phyloP scores from a whole-genome alignment of 2,888 invertebrate species.

The Euplexia lucipara region DNA sequence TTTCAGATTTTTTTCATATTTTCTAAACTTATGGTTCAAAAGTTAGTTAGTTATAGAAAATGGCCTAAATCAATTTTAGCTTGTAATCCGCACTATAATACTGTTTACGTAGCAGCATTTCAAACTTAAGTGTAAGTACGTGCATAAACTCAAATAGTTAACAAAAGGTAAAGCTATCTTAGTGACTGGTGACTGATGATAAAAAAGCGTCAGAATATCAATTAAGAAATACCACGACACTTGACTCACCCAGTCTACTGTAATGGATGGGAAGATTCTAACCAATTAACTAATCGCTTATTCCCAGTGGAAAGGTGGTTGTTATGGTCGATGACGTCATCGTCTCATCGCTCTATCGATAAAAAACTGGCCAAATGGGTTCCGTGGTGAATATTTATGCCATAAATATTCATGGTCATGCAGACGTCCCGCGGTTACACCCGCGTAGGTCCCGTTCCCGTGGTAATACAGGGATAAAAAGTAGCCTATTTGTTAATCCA shows the following conservation, averaged over 20 bases:
- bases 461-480: too few relatives aligned
- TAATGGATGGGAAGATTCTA: slow-evolving; percentile 81
- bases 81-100: not conserved
- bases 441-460: too few relatives aligned
- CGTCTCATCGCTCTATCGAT: slow-evolving; percentile 59
- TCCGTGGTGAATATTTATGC: too few relatives aligned
- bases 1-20: too few relatives aligned
- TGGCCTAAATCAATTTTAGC: too few relatives aligned
- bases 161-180: slow-evolving; percentile 57
- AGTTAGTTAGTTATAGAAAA: too few relatives aligned
- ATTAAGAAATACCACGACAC: slow-evolving; percentile 84
- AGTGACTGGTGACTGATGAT: slow-evolving; percentile 75
- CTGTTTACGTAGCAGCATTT: slow-evolving; percentile 1
- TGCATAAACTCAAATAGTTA: slow-evolving; percentile 19
- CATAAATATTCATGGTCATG: too few relatives aligned
- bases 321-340: slow-evolving; percentile 67
- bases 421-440: too few relatives aligned
- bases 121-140: not conserved
- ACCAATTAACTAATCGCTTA: slow-evolving; percentile 81
- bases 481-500: too few relatives aligned
- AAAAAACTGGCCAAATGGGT: slow-evolving; percentile 2
- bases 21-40: too few relatives aligned
- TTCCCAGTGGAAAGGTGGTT: slow-evolving; percentile 68
- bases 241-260: slow-evolving; percentile 76
- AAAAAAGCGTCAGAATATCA: slow-evolving; percentile 77